Evolutionary conservation across 2,888 invertebrate species (phyloP), one percentile per base, ranked within the genome.

Genomic region (Hypsopygia costalis): DNA sequence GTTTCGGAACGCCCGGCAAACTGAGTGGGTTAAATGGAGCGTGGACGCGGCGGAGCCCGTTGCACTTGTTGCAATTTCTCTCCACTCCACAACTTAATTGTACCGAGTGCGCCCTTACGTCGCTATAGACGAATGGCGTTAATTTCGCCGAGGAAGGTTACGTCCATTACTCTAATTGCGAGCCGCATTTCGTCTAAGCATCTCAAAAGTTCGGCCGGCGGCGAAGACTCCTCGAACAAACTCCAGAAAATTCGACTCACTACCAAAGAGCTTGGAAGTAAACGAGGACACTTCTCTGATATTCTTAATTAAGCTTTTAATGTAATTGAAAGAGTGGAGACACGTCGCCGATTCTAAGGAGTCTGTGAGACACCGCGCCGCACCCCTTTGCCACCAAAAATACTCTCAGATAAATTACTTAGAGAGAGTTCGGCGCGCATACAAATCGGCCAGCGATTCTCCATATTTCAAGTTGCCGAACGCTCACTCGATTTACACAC

Each of bases 251-350:
- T 79, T 76, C 63, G 56, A 70, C 70, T 73, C 66, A 74, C 75
- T 76, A 72, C 71, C 71, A 80, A 80, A 79, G 83, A 76, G 77
- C 78, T 76, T 68, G 67, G 69, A 81, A 75, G 70, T 74, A 71
- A 76, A 75, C 72, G 75, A 77, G 70, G 76, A 78, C 69, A 76
- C 74, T 81, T 78, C 58, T 69, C 74, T 82, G 81, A 86, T 86
- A 83, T 81, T 78, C 78, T 78, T 86, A 85, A 88, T 86, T 86
- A 82, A 82, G 81, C 82, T 85, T 81, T 86, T 85, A 86, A 86
- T 80, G 80, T 85, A 88, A 88, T 87, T 86, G 79, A 81, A 83
- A 77, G 71, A 80, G 74, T 74, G 68, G 76, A 78, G 81, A 82
- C 77, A 78, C 72, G 75, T 79, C 72, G 71, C 43, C 63, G 66